Base-by-base conservation (phyloP, 2,888 invertebrate genomes). In the Xestia rhomboidea region DNA sequence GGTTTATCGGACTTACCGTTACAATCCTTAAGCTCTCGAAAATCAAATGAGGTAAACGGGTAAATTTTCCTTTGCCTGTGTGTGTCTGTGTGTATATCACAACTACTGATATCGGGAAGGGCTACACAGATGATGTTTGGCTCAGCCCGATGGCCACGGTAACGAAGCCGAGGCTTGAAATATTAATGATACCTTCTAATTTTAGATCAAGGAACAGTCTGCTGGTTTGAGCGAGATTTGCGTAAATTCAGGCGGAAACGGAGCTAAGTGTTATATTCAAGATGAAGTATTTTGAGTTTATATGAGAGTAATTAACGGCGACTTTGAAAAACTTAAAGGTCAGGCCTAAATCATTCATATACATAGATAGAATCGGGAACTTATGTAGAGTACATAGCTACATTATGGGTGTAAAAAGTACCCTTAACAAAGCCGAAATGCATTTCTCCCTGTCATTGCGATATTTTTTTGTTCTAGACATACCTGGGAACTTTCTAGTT, bases 1-100 rank as follows among this genome's bases (percentile, higher is more conserved):
- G 86, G 72, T 75, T 84, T 82, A 85, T 85, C 78, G 75, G 74
- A 73, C 72, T 85, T 85, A 77, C 72, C 44, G 57, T 57, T 67
- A 85, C 82, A 77, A 85, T 82, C 77, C 74, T 75, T 82, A 75
- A 85, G 86, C 86, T 86, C 78, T 84, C 69, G 64, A 85, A 69
- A 85, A 85, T 84, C 86, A 85, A 86, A 84, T 75, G 74, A 72
- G 70, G 63, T 81, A 81, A 68, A 70, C 57, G 77, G 75, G 46
- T 79, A 38, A 68, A 62, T 62, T 24, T 76, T 57, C 41, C 57
- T 63, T 63, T 64, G 44, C 57, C 46, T 84, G 70, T 82, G 63
- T 71, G n/a, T 44, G 46, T 84, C 67, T 82, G 60, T 68, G 49
- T 44, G 41, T 77, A 30, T 18, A 54, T 57, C 15, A 49, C 46